phyloP scores from a whole-genome alignment of 1,140 invertebrate genomes.

The Oryctes rhinoceros region DNA sequence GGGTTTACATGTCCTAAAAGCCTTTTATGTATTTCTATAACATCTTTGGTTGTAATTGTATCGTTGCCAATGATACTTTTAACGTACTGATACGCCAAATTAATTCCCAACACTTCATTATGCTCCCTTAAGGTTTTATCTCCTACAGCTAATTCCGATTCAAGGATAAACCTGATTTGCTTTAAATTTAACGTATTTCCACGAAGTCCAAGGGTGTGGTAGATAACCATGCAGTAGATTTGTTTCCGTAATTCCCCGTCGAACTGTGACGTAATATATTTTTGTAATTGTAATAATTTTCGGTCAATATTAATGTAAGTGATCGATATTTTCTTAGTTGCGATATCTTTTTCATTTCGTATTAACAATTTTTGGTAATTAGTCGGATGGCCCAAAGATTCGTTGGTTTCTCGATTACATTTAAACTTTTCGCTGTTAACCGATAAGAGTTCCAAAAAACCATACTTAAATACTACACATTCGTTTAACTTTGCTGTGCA shows the following conservation, averaged over 20 bases:
- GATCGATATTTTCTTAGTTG: neutral
- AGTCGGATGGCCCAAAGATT: neutral
- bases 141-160: slow-evolving; percentile 15
- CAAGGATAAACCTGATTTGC: neutral
- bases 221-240: slow-evolving; percentile 5
- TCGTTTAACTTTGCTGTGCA: neutral
- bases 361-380: neutral
- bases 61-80: slow-evolving; percentile 5
- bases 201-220: neutral
- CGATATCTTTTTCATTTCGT: neutral
- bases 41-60: neutral
- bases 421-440: neutral
- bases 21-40: slow-evolving; percentile 3
- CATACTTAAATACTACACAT: neutral
- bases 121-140: slow-evolving; percentile 37
- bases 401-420: neutral
- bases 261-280: neutral
- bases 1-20: slow-evolving; percentile 25
- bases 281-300: neutral
- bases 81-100: slow-evolving; percentile 7
- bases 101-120: slow-evolving; percentile 30
- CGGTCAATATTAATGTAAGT: neutral
- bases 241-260: neutral
- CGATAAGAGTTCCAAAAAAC: neutral
- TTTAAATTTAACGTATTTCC: slow-evolving; percentile 26